These are phyloP conservation scores for Drosophila asahinai DNA, from an alignment of 1,140 invertebrate genomes.

Conservation along the genomic window DNA sequence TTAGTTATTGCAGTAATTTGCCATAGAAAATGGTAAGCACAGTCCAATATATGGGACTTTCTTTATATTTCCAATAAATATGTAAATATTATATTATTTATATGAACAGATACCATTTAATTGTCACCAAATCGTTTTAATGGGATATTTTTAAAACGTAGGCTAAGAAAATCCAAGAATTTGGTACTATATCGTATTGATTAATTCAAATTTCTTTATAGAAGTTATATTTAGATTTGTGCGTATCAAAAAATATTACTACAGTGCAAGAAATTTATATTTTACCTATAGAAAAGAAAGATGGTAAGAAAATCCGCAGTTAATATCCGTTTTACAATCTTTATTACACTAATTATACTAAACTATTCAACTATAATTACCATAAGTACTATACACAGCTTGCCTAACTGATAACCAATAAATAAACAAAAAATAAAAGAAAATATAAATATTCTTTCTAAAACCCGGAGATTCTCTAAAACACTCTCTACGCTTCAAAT, in stretches of 20 bases:
- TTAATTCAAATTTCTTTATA: no score
- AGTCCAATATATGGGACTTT: neutral
- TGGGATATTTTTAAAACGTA: no score
- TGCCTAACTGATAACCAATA: neutral
- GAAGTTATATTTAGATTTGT: no score
- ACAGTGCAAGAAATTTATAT: no score
- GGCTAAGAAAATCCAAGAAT: no score
- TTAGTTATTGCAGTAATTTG: neutral
- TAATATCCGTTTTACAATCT: neutral
- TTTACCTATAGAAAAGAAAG: neutral
- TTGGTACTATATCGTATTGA: no score
- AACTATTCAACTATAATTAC: no score
- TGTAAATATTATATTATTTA: neutral
- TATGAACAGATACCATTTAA: neutral
- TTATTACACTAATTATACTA: neutral
- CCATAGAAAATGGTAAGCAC: neutral
- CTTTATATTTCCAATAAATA: no score
- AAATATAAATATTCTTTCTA: neutral
- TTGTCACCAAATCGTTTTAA: no score
- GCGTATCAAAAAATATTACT: no score
- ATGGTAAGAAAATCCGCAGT: neutral
- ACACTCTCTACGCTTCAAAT: conserved; percentile 45
- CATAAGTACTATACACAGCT: no score
- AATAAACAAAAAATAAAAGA: neutral
- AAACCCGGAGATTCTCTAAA: neutral